Evolutionary conservation across 2,797 vertebrate species (phyloP).

Genomic region (Cryptoblepharus egeriae): DNA sequence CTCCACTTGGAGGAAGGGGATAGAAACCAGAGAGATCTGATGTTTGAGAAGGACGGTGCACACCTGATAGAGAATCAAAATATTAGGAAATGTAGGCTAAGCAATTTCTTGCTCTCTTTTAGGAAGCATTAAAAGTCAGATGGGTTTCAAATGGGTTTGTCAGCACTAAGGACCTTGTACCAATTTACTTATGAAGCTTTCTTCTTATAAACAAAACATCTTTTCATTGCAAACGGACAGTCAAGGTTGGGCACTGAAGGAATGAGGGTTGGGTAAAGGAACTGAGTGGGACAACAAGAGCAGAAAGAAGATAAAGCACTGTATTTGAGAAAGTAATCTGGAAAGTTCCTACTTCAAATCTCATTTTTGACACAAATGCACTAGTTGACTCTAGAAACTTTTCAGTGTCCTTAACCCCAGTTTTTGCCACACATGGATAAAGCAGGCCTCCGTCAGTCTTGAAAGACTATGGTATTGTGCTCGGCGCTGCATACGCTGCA

Average conservation of each 20-base stretch:
- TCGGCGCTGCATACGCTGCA: too few species aligned
- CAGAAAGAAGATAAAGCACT: not conserved
- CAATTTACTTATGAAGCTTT: not conserved
- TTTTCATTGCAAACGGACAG: not conserved
- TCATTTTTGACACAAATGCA: not conserved
- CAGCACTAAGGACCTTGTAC: not conserved
- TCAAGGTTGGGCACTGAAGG: not conserved
- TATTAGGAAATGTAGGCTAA: not conserved
- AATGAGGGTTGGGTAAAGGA: not conserved
- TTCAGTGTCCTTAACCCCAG: too few species aligned
- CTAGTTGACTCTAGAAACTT: not conserved
- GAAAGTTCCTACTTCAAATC: not conserved
- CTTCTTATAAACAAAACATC: not conserved
- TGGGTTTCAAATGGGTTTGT: not conserved
- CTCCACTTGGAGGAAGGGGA: constrained; percentile 89
- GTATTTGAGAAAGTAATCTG: not conserved
- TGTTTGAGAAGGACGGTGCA: constrained; percentile 91
- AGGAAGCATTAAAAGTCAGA: not conserved
- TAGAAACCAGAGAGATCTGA: constrained; percentile 95
- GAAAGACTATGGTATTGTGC: too few species aligned
- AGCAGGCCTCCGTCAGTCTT: too few species aligned
- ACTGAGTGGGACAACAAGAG: not conserved
- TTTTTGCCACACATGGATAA: not conserved
- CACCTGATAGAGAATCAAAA: constrained; percentile 77
- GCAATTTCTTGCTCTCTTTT: not conserved